Conservation (phyloP, 2,797 vertebrate genomes). For the Parambassis ranga region DNA sequence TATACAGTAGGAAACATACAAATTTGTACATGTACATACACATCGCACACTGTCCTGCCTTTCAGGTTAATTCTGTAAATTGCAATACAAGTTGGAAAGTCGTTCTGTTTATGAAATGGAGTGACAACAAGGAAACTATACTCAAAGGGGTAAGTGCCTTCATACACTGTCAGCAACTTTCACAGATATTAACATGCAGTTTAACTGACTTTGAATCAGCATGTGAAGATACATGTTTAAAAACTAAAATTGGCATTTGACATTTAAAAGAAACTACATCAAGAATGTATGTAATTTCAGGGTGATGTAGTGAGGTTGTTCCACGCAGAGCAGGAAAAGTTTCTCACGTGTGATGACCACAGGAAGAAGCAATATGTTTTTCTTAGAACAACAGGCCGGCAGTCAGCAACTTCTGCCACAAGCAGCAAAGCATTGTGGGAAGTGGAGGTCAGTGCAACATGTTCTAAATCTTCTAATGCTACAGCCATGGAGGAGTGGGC, state of each 20-base stretch:
- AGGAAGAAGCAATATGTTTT: slow-evolving; percentile 96
- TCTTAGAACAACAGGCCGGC: slow-evolving; percentile 92
- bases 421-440: slow-evolving; percentile 99
- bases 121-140: slow-evolving; percentile 95
- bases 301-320: slow-evolving; percentile 96
- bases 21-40: not conserved
- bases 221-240: not conserved
- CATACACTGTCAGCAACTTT: not conserved
- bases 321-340: slow-evolving; percentile 98
- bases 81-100: slow-evolving; percentile 99
- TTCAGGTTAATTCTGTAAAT: slow-evolving; percentile 96
- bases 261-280: too few relatives aligned
- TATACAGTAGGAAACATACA: not conserved
- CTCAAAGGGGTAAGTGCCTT: slow-evolving; percentile 88
- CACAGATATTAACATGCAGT: not conserved
- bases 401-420: slow-evolving; percentile 96
- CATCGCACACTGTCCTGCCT: not conserved
- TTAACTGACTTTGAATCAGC: not conserved
- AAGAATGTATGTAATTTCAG: slow-evolving; percentile 75
- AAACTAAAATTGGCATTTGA: too few relatives aligned
- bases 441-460: slow-evolving; percentile 85
- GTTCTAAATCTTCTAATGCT: not conserved
- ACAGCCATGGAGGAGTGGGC: not conserved
- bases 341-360: slow-evolving; percentile 97
- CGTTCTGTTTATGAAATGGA: slow-evolving; percentile 99